Base-by-base conservation (phyloP, 2,113 vertebrate genomes). In the Etheostoma spectabile region DNA sequence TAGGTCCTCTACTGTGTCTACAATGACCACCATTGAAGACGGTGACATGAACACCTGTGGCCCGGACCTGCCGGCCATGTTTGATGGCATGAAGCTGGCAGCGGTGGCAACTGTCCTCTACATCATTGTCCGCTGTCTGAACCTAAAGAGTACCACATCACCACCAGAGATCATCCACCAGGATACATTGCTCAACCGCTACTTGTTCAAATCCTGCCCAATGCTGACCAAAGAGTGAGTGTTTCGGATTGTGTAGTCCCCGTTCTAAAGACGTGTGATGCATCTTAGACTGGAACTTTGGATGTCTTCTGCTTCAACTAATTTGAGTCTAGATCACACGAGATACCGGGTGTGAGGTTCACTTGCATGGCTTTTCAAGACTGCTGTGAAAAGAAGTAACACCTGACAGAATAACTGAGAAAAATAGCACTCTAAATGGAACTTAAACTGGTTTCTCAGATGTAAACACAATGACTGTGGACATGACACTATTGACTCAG, bases 221-320 rank as follows among this genome's bases (percentile, higher is more conserved):
- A 91, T 97, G 79, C 81, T 99, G 86, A 97, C 95, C 95, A 97
- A 97, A 97, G 97, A 98, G 98, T 99, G 91, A 97, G 98, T 96
- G 52, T 14, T 21, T 22, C 0, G 12, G 2, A 10, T 42, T 42
- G 6, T 38, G 14, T 14, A 12, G 13, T 35, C 46, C 0, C 30
- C 5, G 13, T 49, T 63, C 30, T n/a, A 19, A 27, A 35, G 18
- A 59, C 5, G 21, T 18, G 10, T 42, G 30, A n/a, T 38, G 59
- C 10, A 61, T 33, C 33, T 61, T 62, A 12, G 11, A 62, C 33
- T 18, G 13, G 18, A 56, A 15, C 42, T 19, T 21, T 51, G 18
- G n/a, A 27, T 14, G 27, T 19, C 27, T 35, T 38, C 35, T 22
- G 48, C 38, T 42, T 11, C 3, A 10, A 10, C 38, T 42, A 11